A percentile compares a stretch with the other conserved stretches of the same genome.
Evolutionary conservation across 2,113 vertebrate genomes (phyloP).

Genomic region (Aviceda subcristata): DNA sequence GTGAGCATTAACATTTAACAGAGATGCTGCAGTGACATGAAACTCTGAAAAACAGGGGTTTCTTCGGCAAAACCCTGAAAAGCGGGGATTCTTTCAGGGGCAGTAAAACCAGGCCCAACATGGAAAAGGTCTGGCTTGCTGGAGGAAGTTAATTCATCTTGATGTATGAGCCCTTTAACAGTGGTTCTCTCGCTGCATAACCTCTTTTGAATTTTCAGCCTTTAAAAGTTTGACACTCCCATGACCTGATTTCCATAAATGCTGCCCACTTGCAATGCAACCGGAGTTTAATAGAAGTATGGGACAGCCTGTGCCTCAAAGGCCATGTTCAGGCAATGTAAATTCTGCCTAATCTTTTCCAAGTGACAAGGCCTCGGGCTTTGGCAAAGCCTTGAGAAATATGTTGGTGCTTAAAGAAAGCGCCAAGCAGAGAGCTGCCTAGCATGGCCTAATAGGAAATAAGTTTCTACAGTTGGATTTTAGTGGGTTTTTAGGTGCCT

Average conservation of each 20-base stretch:
- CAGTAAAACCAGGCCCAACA: neutral
- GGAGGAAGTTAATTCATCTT: neutral
- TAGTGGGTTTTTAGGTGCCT: neutral
- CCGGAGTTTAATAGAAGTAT: rapidly evolving
- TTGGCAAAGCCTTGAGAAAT: neutral
- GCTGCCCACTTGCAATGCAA: neutral
- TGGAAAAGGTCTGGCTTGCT: neutral
- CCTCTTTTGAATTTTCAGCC: neutral
- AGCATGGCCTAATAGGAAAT: rapidly evolving
- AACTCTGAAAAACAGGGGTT: neutral
- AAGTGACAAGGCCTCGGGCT: neutral
- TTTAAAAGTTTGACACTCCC: neutral
- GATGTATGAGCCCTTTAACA: neutral
- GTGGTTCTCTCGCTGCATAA: rapidly evolving
- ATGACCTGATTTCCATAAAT: neutral
- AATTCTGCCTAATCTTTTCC: neutral
- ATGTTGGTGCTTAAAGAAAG: neutral
- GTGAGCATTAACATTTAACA: neutral
- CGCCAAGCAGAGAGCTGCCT: neutral
- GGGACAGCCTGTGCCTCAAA: neutral
- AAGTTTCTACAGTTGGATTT: neutral
- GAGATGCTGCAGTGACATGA: neutral
- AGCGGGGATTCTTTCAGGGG: neutral
- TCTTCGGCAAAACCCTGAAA: neutral
- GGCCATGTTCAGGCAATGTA: neutral